A percentile compares a stretch with the other conserved stretches of the same genome.
phyloP scores from a whole-genome alignment of 2,797 vertebrate genomes.

The Pangasius mekongensis region DNA sequence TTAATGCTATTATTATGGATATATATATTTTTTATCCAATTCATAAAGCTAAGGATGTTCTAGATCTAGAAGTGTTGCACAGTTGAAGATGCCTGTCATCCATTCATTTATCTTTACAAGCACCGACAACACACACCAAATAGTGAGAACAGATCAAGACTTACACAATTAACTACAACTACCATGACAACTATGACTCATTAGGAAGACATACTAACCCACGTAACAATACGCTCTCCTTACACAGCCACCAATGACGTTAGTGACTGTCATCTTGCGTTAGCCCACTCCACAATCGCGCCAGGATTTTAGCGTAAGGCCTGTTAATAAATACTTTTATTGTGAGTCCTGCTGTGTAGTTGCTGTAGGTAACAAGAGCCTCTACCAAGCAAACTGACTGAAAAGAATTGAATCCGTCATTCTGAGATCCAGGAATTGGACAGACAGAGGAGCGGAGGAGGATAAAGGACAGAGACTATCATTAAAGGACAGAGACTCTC shows the following conservation, averaged over 20 bases:
- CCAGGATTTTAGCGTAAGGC: slow-evolving; percentile 23
- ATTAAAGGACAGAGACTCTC: background rate
- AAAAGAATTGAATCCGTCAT: background rate
- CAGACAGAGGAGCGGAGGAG: background rate
- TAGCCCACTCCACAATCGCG: background rate
- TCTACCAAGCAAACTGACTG: background rate
- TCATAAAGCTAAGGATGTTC: background rate
- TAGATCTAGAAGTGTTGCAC: background rate
- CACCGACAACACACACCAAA: background rate
- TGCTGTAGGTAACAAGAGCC: slow-evolving; percentile 4
- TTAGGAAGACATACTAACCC: background rate
- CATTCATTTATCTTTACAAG: background rate
- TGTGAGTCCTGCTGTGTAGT: background rate
- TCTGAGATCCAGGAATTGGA: slow-evolving; percentile 12
- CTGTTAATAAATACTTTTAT: slow-evolving; percentile 26
- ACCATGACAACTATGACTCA: slow-evolving; percentile 16
- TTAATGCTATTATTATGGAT: background rate
- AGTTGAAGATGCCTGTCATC: background rate
- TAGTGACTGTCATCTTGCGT: slow-evolving; percentile 36
- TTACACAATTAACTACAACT: background rate
- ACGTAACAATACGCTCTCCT: background rate
- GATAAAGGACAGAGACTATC: slow-evolving; percentile 8
- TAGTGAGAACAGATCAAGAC: background rate
- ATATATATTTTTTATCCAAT: background rate
- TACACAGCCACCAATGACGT: slow-evolving; percentile 3